Evolutionary conservation across 2,797 vertebrate species (phyloP), one percentile per base, ranked within the genome.

Genomic region (Channallabes apus): DNA sequence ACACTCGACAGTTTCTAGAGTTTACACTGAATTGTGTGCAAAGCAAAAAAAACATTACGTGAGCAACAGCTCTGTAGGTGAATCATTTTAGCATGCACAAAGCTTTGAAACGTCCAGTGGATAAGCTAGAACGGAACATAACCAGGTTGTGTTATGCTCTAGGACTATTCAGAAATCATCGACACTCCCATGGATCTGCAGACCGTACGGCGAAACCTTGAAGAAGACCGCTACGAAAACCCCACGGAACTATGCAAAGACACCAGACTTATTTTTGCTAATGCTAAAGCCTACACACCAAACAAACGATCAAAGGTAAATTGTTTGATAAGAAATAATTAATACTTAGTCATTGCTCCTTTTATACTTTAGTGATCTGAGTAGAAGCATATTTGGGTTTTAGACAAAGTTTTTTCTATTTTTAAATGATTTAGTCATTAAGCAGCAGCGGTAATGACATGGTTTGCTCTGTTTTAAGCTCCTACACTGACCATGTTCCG

Each of bases 231-330:
- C 91, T 99, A 99, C 6, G 96, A 97, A 87, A 98, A 95, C 90
- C 98, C 98, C 24, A 88, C 95, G 80, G 98, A 99, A 91, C 91
- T 99, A 86, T 98, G 97, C 94, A 98, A 98, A 95, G 98, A 99
- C 85, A 95, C 96, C 14, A 94, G 97, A 68, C 93, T 99, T 69
- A 98, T 99, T 94, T 99, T 99, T 91, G 96, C 95, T 83, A 99
- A 99, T 84, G 98, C 98, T 85, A 99, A 97, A 96, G 96, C 96
- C 62, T 99, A 99, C 89, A 99, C 98, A 24, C 98, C 98, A 86
- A 99, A 98, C 93, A 99, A 99, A 91, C 97, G 96, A 80, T 99
- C 98, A 80, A 98, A 98, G 97, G 98, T 99, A 64, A 38, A 17
- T 27, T 15, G 14, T n/a, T n/a, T n/a, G n/a, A n/a, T n/a, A n/a